A percentile compares a stretch with the other conserved stretches of the same genome.
These are phyloP conservation scores for Rallus crepitans DNA, from an alignment of 2,797 vertebrate genomes.

Conservation along the genomic window DNA sequence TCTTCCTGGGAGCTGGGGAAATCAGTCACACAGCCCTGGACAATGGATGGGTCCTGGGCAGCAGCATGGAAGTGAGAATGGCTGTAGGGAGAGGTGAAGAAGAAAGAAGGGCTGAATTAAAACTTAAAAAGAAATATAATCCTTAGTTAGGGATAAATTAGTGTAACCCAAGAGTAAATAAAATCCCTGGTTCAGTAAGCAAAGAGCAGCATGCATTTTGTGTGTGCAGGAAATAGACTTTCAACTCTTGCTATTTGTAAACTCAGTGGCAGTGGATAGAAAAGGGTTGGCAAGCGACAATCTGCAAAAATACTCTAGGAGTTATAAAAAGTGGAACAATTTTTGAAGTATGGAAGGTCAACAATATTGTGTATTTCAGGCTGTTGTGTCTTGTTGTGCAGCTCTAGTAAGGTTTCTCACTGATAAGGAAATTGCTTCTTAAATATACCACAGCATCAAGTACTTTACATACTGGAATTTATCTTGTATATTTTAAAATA, in stretches of 20 bases:
- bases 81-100: neutral
- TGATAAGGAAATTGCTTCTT: conserved; percentile 4
- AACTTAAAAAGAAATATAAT: neutral
- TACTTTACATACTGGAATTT: neutral
- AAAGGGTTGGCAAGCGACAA: neutral
- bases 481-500: neutral
- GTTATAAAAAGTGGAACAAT: neutral
- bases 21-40: neutral
- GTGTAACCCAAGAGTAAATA: neutral
- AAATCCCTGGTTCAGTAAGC: neutral
- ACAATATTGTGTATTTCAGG: neutral
- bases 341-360: neutral
- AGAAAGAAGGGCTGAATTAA: neutral
- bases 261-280: neutral
- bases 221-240: conserved; percentile 6
- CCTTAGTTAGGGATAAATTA: neutral
- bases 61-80: neutral
- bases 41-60: neutral
- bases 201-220: rapidly evolving
- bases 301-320: neutral
- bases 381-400: neutral
- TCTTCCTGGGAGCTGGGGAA: neutral
- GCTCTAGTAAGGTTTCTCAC: neutral
- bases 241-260: neutral
- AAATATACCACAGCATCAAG: neutral